phyloP scores from a whole-genome alignment of 1,140 invertebrate genomes.

The Megalopta genalis region DNA sequence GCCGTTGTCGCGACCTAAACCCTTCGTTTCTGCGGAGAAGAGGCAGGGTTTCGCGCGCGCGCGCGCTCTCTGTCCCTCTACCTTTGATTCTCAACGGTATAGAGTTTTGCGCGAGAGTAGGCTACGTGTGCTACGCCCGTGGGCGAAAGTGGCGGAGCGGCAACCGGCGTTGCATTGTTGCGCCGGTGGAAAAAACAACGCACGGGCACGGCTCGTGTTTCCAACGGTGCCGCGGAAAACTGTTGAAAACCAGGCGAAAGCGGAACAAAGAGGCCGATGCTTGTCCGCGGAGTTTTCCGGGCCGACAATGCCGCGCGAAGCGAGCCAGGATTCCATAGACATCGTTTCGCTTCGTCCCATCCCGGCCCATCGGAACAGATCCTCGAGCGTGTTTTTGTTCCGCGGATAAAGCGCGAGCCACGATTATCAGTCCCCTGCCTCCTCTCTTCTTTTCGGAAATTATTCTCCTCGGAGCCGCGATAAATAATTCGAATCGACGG shows the following conservation, averaged over 20 bases:
- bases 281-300: conserved; percentile 18
- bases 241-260: conserved; percentile 34
- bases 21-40: conserved; percentile 15
- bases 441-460: too few species aligned
- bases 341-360: too few species aligned
- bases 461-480: neutral
- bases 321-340: neutral
- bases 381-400: neutral
- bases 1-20: conserved; percentile 29
- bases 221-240: neutral
- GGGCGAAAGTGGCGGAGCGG: conserved; percentile 5
- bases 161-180: conserved; percentile 29
- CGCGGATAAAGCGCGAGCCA: neutral
- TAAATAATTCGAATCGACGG: conserved; percentile 25
- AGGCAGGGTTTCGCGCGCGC: neutral
- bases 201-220: neutral
- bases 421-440: conserved; percentile 8
- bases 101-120: too few species aligned
- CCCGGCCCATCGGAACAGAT: neutral
- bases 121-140: neutral
- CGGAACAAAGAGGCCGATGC: conserved; percentile 22
- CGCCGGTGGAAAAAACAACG: conserved; percentile 16
- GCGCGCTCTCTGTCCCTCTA: too few species aligned
- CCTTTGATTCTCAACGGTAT: too few species aligned
- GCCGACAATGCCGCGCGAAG: neutral